Evolutionary conservation across 1,140 invertebrate species (phyloP).

Genomic region (Daktulosphaira vitifoliae): DNA sequence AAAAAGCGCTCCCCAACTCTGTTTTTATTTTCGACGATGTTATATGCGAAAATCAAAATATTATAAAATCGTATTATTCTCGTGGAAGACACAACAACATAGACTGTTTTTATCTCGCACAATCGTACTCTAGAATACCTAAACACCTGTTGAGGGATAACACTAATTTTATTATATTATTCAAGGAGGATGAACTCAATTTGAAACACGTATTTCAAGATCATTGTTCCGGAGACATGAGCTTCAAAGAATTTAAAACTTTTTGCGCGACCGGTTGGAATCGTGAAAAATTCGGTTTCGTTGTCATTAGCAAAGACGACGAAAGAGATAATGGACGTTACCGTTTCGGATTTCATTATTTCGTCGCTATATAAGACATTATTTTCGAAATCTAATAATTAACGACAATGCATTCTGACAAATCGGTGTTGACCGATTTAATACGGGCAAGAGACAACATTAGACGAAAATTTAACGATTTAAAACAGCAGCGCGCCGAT

Average conservation of each 20-base stretch:
- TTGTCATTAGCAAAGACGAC: conserved; percentile 37
- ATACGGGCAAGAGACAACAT: not conserved
- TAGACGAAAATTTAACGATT: not conserved
- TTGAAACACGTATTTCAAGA: conserved; percentile 43
- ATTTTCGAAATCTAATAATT: not conserved
- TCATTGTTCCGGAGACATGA: conserved; percentile 41
- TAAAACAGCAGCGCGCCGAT: not conserved
- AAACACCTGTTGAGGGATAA: conserved; percentile 44
- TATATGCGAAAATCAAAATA: conserved; percentile 38
- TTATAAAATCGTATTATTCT: conserved; percentile 40
- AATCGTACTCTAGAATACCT: conserved; percentile 43
- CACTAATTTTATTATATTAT: conserved; percentile 42
- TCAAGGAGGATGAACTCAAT: conserved; percentile 44
- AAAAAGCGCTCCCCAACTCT: conserved; percentile 38
- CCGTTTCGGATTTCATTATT: not conserved
- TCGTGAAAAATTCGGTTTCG: conserved; percentile 23
- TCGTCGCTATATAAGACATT: not conserved
- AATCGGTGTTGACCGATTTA: not conserved
- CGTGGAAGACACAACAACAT: conserved; percentile 42
- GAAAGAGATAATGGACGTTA: conserved; percentile 29
- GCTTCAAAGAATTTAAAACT: conserved; percentile 38
- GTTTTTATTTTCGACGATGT: conserved; percentile 45
- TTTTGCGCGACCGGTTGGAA: conserved; percentile 39
- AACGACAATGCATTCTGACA: not conserved
- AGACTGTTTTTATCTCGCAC: conserved; percentile 44